Evolutionary conservation across 2,888 invertebrate species (phyloP), one percentile per base, ranked within the genome.

Genomic region (Ischnus inquisitorius): DNA sequence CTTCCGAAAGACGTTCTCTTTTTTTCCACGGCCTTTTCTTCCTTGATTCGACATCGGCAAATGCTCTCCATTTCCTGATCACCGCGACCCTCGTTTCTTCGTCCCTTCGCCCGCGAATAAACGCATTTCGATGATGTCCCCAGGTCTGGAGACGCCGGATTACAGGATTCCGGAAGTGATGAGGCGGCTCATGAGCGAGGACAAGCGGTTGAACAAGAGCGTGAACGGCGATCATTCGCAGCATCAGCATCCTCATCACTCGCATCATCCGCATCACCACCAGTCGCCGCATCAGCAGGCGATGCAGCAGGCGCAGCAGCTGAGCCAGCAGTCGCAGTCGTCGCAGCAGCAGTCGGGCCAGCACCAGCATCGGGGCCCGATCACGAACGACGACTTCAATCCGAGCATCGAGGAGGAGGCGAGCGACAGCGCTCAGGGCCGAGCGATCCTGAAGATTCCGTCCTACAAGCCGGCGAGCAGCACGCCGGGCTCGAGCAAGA

Each of bases 391-490:
- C 86, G 93, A 93, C 84, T 93, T 94, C 85, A 93, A 94, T 86
- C 93, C 94, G 69, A 91, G 88, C 78, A 92, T 93, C 88, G 93
- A 93, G 85, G 93, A 93, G 69, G 93, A 93, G 85, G 93, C 93
- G 84, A 93, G 93, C 88, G 93, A 93, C 88, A 92, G 93, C 84
- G 93, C 90, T 86, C 92, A 93, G 86, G 94, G 94, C 89, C 90
- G 93, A 90, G 97, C 97, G 94, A 97, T 98, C 94, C 96, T 98
- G 91, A 97, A 97, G 95, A 97, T 98, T 96, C 98, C 98, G 95
- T 98, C 98, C 95, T 98, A 97, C 95, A 96, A 96, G 94, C 97
- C 97, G 89, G 92, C 91, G 82, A 92, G 85, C 72, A 83, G 83
- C 78, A 91, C 91, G 85, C 90, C 90, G 77, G 91, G 91, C 69